Conservation (phyloP, 2,888 invertebrate species). For the Galerucella pusilla region DNA sequence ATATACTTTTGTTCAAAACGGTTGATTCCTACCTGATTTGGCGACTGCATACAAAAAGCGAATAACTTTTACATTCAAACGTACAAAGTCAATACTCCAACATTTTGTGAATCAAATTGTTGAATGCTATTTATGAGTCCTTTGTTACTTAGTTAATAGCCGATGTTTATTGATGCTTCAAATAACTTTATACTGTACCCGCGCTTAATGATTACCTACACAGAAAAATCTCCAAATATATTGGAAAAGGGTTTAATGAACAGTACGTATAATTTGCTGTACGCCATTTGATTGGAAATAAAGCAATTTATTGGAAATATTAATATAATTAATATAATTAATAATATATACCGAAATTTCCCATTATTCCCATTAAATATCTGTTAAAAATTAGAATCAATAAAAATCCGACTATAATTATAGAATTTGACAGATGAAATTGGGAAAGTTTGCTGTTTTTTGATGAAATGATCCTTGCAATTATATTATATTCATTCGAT, state of each 20-base stretch:
- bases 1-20: not conserved
- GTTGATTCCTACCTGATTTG: not conserved
- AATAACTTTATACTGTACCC: slow-evolving; percentile 27
- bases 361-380: too few species aligned
- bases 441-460: too few species aligned
- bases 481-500: too few species aligned
- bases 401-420: too few species aligned
- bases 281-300: not conserved
- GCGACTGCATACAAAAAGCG: not conserved
- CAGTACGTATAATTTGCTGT: not conserved
- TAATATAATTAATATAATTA: too few species aligned
- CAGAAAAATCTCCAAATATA: slow-evolving; percentile 27
- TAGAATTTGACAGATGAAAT: too few species aligned
- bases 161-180: slow-evolving; percentile 36
- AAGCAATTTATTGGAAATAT: not conserved
- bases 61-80: not conserved
- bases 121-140: slow-evolving; percentile 33
- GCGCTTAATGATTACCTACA: slow-evolving; percentile 23
- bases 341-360: not conserved
- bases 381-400: too few species aligned
- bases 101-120: slow-evolving; percentile 30
- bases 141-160: slow-evolving; percentile 36
- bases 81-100: slow-evolving; percentile 21
- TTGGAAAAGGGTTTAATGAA: slow-evolving; percentile 23
- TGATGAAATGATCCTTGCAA: too few species aligned